A percentile compares a stretch with the other conserved stretches of the same genome.
Conservation (phyloP, 1,140 invertebrate species). For the Magallana gigas region DNA sequence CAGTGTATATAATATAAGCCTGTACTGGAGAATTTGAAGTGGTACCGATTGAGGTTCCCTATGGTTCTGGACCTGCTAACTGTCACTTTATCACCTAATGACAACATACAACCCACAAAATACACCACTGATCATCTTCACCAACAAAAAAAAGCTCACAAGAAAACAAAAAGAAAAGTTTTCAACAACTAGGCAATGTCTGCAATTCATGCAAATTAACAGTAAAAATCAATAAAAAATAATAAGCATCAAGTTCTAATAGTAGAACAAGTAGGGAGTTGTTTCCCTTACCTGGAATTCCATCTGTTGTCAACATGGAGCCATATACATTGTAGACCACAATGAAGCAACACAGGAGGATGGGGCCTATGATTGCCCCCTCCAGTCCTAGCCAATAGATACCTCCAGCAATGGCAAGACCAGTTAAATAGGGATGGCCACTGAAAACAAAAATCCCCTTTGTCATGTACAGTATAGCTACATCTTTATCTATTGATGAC, state of each 20-base stretch:
- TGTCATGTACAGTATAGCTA: no score
- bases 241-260: no score
- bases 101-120: not conserved
- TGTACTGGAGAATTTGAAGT: not conserved
- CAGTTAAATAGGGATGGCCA: constrained; percentile 99
- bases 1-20: not conserved
- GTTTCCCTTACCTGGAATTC: not conserved
- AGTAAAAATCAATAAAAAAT: no score
- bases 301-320: constrained; percentile 71
- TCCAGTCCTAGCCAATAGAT: constrained; percentile 97
- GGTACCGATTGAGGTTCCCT: not conserved
- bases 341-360: constrained; percentile 92
- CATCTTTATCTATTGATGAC: no score
- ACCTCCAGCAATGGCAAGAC: constrained; percentile 97
- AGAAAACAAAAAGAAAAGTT: no score
- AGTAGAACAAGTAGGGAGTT: not conserved
- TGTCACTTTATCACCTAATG: constrained; percentile 12
- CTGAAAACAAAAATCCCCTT: constrained; percentile 80
- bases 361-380: constrained; percentile 96
- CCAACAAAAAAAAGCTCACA: not conserved
- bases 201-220: no score
- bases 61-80: constrained; percentile 3
- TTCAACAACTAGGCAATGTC: no score
- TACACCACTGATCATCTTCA: not conserved
- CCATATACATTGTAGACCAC: constrained; percentile 88